Percentiles rank a stretch among this genome's conserved stretches.
These are phyloP conservation scores for Argyresthia goedartella DNA, from an alignment of 2,888 invertebrate genomes.

Conservation along the genomic window DNA sequence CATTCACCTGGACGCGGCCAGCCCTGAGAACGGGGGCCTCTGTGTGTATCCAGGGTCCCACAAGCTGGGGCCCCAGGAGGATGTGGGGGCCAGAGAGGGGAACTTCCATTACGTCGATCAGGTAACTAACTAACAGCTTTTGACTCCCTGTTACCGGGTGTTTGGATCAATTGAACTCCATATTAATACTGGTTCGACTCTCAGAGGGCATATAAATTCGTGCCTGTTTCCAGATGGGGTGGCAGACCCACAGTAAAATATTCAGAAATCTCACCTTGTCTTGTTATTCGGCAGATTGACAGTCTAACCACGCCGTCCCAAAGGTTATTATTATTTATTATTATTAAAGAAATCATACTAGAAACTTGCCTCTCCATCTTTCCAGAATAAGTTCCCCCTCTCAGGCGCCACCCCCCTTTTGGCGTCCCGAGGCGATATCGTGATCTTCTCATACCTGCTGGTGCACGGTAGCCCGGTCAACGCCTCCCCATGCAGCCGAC, in stretches of 20 bases:
- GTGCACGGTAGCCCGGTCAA: conserved; percentile 72
- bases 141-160: neutral
- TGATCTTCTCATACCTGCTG: conserved; percentile 70
- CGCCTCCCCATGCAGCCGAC: conserved; percentile 42
- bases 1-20: conserved; percentile 67
- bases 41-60: conserved; percentile 73
- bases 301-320: no score
- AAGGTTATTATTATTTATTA: no score
- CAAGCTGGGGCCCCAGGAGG: conserved; percentile 65
- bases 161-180: no score
- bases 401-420: conserved; percentile 57
- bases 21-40: conserved; percentile 70
- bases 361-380: neutral
- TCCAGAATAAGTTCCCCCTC: conserved; percentile 53
- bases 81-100: conserved; percentile 45
- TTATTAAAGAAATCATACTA: no score
- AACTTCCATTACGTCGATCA: conserved; percentile 63
- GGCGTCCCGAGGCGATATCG: conserved; percentile 67
- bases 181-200: no score
- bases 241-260: no score
- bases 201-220: no score
- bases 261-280: no score
- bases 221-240: no score
- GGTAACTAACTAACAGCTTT: conserved; percentile 19
- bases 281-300: no score